These are phyloP conservation scores for Gobiocypris rarus DNA, from an alignment of 2,113 vertebrate species.

Conservation along the genomic window DNA sequence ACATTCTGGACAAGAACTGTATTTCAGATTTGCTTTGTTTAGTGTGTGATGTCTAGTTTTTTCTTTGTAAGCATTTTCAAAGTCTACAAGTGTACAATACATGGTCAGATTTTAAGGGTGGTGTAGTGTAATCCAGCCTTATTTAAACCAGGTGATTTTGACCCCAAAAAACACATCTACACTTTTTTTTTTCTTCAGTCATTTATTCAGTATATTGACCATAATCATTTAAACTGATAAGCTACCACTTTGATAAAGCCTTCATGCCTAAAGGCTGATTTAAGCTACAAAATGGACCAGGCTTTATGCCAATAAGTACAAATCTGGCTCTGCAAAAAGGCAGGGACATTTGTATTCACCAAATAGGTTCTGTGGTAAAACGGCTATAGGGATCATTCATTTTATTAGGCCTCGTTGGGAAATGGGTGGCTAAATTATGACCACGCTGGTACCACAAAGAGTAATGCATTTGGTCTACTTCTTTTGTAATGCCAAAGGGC, in stretches of 20 bases:
- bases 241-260: not conserved
- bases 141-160: too few species aligned
- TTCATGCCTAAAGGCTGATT: not conserved
- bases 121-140: too few species aligned
- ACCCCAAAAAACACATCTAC: too few species aligned
- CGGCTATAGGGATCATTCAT: not conserved
- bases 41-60: too few species aligned
- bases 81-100: not conserved
- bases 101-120: not conserved
- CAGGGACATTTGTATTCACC: not conserved
- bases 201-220: too few species aligned
- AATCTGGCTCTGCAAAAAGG: not conserved
- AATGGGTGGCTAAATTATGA: conserved; percentile 15
- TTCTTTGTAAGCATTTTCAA: too few species aligned
- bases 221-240: too few species aligned
- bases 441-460: conserved; percentile 4
- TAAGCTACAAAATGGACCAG: not conserved
- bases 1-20: too few species aligned
- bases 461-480: not conserved
- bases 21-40: too few species aligned
- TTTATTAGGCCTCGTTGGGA: conserved; percentile 3
- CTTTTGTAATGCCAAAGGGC: not conserved
- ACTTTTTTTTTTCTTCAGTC: too few species aligned
- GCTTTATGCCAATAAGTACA: not conserved
- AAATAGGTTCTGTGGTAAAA: conserved; percentile 13